Evolutionary conservation across 1,140 invertebrate genomes (phyloP).

Genomic region (Bombus huntii): DNA sequence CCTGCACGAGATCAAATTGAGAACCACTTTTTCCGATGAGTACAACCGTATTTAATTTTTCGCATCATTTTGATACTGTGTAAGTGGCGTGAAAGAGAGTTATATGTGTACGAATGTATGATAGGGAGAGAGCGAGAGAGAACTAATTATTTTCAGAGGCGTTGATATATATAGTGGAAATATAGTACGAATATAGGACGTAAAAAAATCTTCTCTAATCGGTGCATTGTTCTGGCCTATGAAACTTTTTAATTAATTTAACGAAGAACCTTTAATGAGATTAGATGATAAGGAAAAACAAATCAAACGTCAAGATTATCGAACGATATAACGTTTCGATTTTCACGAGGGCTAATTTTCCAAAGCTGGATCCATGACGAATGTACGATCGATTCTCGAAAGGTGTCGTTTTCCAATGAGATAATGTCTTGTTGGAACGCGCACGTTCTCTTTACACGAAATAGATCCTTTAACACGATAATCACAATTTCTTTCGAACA

Average conservation of each 20-base stretch:
- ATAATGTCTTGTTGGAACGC: not conserved
- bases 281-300: not conserved
- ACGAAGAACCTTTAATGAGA: not conserved
- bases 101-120: not conserved
- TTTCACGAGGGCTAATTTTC: not conserved
- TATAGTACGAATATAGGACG: slow-evolving; percentile 45
- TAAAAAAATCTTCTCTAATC: slow-evolving; percentile 41
- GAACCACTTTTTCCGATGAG: slow-evolving; percentile 52
- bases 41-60: slow-evolving; percentile 58
- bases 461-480: not conserved
- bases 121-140: slow-evolving; percentile 30
- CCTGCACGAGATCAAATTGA: slow-evolving; percentile 31
- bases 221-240: slow-evolving; percentile 58
- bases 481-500: not conserved
- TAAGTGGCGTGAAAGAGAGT: not conserved
- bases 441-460: not conserved
- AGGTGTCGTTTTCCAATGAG: not conserved
- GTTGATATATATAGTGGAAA: slow-evolving; percentile 23
- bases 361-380: not conserved
- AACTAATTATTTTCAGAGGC: slow-evolving; percentile 51
- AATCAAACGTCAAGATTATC: slow-evolving; percentile 10
- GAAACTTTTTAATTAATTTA: slow-evolving; percentile 37
- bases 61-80: slow-evolving; percentile 61
- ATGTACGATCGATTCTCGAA: not conserved
- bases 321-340: not conserved